Base-by-base conservation (phyloP, 2,113 vertebrate species). In the Rhineura floridana region DNA sequence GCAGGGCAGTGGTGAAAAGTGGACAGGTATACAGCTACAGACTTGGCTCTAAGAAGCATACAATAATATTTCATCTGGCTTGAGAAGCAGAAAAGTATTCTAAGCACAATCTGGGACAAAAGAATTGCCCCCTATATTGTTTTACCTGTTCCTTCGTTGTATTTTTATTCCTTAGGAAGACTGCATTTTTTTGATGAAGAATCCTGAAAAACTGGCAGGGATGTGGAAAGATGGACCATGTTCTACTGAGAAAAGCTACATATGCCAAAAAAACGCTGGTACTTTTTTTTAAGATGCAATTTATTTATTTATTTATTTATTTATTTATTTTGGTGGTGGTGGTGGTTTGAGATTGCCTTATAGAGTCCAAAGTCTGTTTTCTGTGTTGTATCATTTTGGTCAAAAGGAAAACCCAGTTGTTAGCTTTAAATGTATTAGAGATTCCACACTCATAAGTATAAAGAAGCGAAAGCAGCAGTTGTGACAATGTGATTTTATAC, bases 181-280 rank as follows among this genome's bases (percentile, higher is more conserved):
- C 82, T 99, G 98, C 89, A 97, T 98, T 52, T 83, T 95, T 42
- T 95, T 98, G 95, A 88, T 94, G 8, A 97, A 95, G 44, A 87
- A 69, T 0, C 39, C 86, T 77, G 0, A 75, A 39, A 96, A 90
- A 89, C 42, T 92, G 23, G 95, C 91, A 63, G 98, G 98, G 46
- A 59, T 92, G 50, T 99, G 98, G 98, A 98, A 97, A 89, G 97
- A 98, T 77, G 96, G 96, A 28, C 91, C 95, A 13, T 99, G 98
- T 91, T 95, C 94, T 93, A 28, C 84, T 1, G 91, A 80, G 11
- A 94, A 89, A 96, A 95, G 96, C 59, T 98, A 98, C 85, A 96
- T 98, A 92, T 98, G 98, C 87, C 98, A 98, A 94, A 97, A 96
- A 95, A 96, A 94, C 17, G 87, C 95, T 77, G 98, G 98, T 98